phyloP scores from a whole-genome alignment of 2,888 invertebrate genomes.

The Melanargia galathea region DNA sequence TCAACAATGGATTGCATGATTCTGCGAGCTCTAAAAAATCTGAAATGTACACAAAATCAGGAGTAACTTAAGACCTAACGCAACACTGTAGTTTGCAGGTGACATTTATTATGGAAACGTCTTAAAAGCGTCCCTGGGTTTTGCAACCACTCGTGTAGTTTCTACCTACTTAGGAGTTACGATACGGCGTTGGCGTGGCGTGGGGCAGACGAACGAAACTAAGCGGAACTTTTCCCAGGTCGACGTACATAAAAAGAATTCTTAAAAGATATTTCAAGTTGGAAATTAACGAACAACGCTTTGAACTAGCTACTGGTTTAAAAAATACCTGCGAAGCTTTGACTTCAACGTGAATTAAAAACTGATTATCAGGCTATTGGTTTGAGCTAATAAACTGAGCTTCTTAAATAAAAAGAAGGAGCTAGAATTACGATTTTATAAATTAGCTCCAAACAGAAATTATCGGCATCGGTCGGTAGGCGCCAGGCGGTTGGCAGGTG shows the following conservation, averaged over 20 bases:
- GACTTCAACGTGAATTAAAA: conserved; percentile 9
- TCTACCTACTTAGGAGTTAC: conserved; percentile 70
- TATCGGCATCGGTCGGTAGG: too few species aligned
- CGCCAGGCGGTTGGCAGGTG: too few species aligned
- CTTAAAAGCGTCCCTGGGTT: conserved; percentile 70
- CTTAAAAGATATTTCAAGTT: conserved; percentile 66
- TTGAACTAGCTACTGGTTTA: conserved; percentile 17
- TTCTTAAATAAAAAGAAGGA: too few species aligned
- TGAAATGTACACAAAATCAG: background rate
- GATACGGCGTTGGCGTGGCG: conserved; percentile 43
- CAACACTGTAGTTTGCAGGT: conserved; percentile 43
- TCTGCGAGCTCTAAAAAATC: too few species aligned
- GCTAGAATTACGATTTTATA: too few species aligned
- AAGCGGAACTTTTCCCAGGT: conserved; percentile 76
- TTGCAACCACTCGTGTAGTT: conserved; percentile 68
- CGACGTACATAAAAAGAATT: conserved; percentile 73
- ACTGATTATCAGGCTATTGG: too few species aligned
- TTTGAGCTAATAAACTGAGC: too few species aligned
- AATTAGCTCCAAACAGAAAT: too few species aligned
- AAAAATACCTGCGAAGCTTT: conserved; percentile 17
- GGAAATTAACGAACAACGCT: conserved; percentile 59
- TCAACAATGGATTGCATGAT: too few species aligned
- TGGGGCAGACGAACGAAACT: conserved; percentile 65
- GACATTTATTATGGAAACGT: conserved; percentile 68
- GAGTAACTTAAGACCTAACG: conserved; percentile 38